Evolutionary conservation across 2,888 invertebrate species (phyloP).

Genomic region (Drosophila parthenogenetica): DNA sequence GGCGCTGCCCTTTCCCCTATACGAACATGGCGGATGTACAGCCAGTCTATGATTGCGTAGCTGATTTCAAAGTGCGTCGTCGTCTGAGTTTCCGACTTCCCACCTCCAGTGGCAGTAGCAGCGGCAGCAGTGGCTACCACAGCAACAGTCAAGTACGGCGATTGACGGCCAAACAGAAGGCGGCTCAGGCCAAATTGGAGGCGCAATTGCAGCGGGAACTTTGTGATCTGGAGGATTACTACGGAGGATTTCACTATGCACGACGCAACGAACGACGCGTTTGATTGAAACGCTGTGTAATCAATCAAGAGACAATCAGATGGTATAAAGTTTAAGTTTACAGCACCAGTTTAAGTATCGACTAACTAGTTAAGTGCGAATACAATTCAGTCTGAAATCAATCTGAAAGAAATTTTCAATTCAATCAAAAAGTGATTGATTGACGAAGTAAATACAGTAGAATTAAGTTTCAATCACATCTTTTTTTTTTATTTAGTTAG

Average conservation of each 20-base stretch:
- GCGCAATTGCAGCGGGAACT: constrained; percentile 66
- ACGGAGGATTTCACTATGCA: constrained; percentile 68
- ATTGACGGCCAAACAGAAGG: constrained; percentile 48
- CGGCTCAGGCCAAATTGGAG: constrained; percentile 50
- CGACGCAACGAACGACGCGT: constrained; percentile 63
- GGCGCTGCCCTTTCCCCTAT: constrained; percentile 29
- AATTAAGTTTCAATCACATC: background rate
- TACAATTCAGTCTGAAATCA: background rate
- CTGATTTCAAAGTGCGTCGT: constrained; percentile 34
- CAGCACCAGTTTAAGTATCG: background rate
- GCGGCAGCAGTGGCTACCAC: background rate
- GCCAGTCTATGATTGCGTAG: constrained; percentile 44
- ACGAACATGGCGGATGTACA: constrained; percentile 1
- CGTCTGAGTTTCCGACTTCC: constrained; percentile 64
- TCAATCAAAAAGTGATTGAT: background rate
- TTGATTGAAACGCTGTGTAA: constrained; percentile 8
- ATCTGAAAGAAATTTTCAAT: background rate
- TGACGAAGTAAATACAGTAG: no score
- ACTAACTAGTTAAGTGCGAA: background rate
- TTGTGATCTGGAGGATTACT: constrained; percentile 70
- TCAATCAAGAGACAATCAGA: background rate
- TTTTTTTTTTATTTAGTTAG: constrained; percentile 45
- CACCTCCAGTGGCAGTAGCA: background rate
- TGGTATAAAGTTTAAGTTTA: background rate
- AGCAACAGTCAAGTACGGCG: constrained; percentile 29